phyloP scores from a whole-genome alignment of 2,113 vertebrate species.

The Scalopus aquaticus region DNA sequence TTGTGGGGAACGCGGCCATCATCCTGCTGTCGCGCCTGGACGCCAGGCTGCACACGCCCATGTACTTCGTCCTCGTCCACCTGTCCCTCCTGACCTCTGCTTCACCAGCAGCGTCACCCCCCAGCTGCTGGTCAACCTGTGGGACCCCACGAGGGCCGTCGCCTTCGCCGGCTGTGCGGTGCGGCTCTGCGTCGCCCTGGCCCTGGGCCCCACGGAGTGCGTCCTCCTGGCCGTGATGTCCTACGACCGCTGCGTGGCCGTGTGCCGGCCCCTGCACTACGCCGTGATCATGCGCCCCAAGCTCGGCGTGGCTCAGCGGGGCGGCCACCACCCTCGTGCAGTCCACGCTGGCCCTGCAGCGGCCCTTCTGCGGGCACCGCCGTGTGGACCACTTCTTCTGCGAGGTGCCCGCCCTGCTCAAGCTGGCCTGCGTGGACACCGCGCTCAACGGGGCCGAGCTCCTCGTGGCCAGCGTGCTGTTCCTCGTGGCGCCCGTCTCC shows the following conservation, averaged over 20 bases:
- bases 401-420: not conserved
- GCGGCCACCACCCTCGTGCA: not conserved
- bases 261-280: conserved; percentile 44
- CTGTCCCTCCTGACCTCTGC: conserved; percentile 40
- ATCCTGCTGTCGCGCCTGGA: not conserved
- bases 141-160: too few species aligned
- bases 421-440: conserved; percentile 26
- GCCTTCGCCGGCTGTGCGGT: too few species aligned
- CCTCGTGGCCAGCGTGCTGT: conserved; percentile 40
- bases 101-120: not conserved
- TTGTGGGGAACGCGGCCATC: not conserved
- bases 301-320: conserved; percentile 64
- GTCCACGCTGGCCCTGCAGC: conserved; percentile 7
- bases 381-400: conserved; percentile 28
- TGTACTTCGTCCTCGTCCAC: conserved; percentile 61
- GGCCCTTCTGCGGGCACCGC: conserved; percentile 6
- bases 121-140: conserved; percentile 19
- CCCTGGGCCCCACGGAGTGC: too few species aligned
- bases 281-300: conserved; percentile 68
- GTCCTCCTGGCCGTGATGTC: conserved; percentile 77
- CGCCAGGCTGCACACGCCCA: conserved; percentile 16
- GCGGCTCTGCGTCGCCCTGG: too few species aligned
- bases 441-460: not conserved
- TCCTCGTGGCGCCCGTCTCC: conserved; percentile 14
- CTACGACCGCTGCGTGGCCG: conserved; percentile 71